phyloP scores from a whole-genome alignment of 2,797 vertebrate genomes.

The Leptoclinus maculatus region DNA sequence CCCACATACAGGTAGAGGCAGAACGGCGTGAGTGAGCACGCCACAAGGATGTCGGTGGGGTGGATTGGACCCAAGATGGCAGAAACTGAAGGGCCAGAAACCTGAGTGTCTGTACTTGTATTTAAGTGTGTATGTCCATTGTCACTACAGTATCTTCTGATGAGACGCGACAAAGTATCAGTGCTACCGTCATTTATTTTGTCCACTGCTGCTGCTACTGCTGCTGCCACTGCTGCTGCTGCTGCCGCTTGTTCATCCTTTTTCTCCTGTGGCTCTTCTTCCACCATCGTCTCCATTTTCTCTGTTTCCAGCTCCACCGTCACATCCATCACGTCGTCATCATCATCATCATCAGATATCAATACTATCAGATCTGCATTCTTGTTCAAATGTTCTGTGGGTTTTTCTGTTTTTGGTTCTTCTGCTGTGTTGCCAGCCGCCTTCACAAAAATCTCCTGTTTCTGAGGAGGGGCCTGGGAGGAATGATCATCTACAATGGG shows the following conservation, averaged over 20 bases:
- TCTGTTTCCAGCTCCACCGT: not conserved
- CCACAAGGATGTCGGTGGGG: constrained; percentile 38
- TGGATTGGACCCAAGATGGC: constrained; percentile 13
- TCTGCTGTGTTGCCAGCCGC: rapidly evolving
- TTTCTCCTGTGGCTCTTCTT: not conserved
- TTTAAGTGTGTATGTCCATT: not conserved
- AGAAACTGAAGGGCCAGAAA: not conserved
- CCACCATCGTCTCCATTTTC: not conserved
- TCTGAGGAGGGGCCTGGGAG: not conserved
- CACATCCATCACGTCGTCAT: constrained; percentile 4
- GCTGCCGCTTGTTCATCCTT: not conserved
- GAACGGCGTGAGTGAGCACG: constrained; percentile 67
- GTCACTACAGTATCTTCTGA: constrained; percentile 18
- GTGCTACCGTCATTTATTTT: too few species aligned
- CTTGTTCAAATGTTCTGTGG: not conserved
- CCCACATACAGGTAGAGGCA: constrained; percentile 78
- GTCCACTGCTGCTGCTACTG: not conserved
- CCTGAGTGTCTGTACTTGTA: not conserved
- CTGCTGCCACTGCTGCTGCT: not conserved
- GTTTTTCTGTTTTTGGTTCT: not conserved
- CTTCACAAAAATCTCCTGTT: not conserved
- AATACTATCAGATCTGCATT: constrained; percentile 4
- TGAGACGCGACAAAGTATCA: constrained; percentile 11
- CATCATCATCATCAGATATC: constrained; percentile 66
- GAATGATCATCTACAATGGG: not conserved